Evolutionary conservation across 2,888 invertebrate species (phyloP), one percentile per base, ranked within the genome.

Genomic region (Suillia variegata): DNA sequence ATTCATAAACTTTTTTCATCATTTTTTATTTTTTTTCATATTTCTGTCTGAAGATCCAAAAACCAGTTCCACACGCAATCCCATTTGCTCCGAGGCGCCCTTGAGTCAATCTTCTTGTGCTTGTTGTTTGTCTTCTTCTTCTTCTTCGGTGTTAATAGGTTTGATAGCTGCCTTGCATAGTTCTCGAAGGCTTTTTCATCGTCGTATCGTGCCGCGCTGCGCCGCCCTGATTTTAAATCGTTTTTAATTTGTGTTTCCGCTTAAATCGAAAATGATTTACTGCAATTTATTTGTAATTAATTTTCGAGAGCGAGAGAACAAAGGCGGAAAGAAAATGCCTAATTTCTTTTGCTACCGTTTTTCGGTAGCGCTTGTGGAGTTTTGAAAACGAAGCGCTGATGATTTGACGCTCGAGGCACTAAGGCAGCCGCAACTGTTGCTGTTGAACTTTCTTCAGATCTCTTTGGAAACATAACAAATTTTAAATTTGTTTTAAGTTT

Each of bases 181-280:
- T 18, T 17, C 4, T 20, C 18, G 4, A 38, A 38, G 45, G 45
- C 20, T 20, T 18, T 17, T 17, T 20, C 13, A 6, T n/a, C n/a
- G n/a, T n/a, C 4, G 20, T 20, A 8, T 26, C n/a, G 33, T n/a
- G 33, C 51, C 26, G 26, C 26, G 10, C 20, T 17, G 18, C 18
- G 6, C 45, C 33, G 55, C 48, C 48, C 55, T 55, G 21, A 20
- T 48, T 55, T 67, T 72, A 74, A 72, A 75, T 74, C 73, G 68
- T 74, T 72, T 74, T 72, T 72, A 72, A 72, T 72, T 72, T 72
- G 71, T 74, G 68, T 55, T 55, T 49, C 55, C 48, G 17, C 49
- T 48, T 33, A 55, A 51, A 49, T 55, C 49, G 48, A 55, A 49
- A 33, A 55, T 49, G 55, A 55, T 55, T 55, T 55, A 55, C 55